These are phyloP conservation scores for Ctenodactylus gundi DNA, from an alignment of 2,113 vertebrate genomes.

Conservation along the genomic window DNA sequence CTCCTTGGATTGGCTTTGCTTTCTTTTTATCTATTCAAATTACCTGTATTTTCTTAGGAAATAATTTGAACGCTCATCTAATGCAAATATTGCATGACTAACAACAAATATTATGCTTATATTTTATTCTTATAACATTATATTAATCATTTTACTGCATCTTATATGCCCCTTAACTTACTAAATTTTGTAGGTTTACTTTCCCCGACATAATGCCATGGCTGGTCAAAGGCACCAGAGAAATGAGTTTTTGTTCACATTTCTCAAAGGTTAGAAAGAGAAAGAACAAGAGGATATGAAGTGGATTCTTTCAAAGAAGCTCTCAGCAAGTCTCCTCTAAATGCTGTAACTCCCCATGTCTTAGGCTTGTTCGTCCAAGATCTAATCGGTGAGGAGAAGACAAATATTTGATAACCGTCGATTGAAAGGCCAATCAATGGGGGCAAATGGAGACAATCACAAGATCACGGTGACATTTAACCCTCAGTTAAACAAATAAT, in stretches of 20 bases:
- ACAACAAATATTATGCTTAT: background rate
- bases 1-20: background rate
- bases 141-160: background rate
- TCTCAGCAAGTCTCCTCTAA: background rate
- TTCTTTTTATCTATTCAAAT: background rate
- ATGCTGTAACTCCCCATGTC: background rate
- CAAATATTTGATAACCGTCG: background rate
- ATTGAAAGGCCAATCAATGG: background rate
- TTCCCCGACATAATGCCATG: background rate
- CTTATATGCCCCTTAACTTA: background rate
- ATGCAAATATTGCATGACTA: background rate
- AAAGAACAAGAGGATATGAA: background rate
- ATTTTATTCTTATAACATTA: background rate
- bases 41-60: background rate
- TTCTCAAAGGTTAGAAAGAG: background rate
- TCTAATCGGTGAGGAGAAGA: background rate
- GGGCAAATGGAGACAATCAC: background rate
- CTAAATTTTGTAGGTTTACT: background rate
- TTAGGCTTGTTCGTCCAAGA: background rate
- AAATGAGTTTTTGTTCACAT: background rate
- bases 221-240: background rate
- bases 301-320: background rate
- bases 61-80: background rate
- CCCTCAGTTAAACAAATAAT: background rate
- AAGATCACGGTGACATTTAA: background rate